Evolutionary conservation across 2,797 vertebrate species (phyloP).

Genomic region (Lemur catta): DNA sequence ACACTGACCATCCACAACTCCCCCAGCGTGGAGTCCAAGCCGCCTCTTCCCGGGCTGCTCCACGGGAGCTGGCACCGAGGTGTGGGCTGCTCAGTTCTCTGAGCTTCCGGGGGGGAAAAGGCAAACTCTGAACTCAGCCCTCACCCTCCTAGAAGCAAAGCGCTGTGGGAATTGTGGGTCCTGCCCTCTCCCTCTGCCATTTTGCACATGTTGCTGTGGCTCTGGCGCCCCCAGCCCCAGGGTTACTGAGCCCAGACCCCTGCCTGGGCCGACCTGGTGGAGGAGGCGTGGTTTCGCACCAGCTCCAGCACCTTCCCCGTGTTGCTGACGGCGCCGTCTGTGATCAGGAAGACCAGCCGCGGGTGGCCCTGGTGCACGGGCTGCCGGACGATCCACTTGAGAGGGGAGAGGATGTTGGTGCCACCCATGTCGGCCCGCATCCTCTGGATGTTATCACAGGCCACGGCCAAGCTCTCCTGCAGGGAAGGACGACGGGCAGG

Average conservation of each 20-base stretch:
- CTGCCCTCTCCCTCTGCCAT: neutral
- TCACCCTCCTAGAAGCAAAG: neutral
- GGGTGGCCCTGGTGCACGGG: constrained; percentile 91
- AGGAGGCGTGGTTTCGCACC: constrained; percentile 89
- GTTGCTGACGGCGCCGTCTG: constrained; percentile 87
- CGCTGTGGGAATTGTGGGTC: neutral
- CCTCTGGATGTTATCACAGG: constrained; percentile 90
- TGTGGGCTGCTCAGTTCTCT: neutral
- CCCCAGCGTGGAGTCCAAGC: neutral
- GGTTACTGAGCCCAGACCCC: neutral
- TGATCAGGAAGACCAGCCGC: constrained; percentile 93
- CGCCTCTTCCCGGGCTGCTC: neutral
- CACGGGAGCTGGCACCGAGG: neutral
- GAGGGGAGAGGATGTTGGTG: constrained; percentile 90
- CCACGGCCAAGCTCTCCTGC: constrained; percentile 90
- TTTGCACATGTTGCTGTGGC: neutral
- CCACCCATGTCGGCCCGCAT: constrained; percentile 93
- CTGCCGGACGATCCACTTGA: constrained; percentile 93
- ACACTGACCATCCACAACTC: neutral
- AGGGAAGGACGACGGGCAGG: neutral
- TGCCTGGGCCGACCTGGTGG: constrained; percentile 86
- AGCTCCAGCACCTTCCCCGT: constrained; percentile 93
- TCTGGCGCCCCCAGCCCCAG: neutral
- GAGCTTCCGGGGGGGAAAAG: neutral
- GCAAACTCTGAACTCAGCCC: neutral